Evolutionary conservation across 2,797 vertebrate species (phyloP).

Genomic region (Melanotaenia boesemani): DNA sequence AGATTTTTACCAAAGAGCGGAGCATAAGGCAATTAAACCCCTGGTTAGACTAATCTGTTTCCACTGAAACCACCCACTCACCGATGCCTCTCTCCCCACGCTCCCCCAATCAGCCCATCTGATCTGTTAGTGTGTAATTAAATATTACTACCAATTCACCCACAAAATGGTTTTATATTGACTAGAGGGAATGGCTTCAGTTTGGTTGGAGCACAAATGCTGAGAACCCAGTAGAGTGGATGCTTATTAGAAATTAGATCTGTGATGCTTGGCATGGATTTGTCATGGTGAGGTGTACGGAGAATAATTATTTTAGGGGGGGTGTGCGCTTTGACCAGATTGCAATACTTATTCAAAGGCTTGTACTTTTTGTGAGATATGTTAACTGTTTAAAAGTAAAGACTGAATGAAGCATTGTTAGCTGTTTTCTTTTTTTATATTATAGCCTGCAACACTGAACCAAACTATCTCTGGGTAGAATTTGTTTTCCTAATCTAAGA

Average conservation of each 20-base stretch:
- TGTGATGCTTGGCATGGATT: constrained; percentile 46
- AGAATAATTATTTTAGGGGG: constrained; percentile 36
- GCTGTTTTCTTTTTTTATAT: constrained; percentile 16
- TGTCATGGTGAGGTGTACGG: constrained; percentile 7
- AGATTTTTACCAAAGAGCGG: constrained; percentile 63
- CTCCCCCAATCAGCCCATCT: constrained; percentile 31
- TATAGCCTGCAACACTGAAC: constrained; percentile 13
- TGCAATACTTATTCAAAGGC: constrained; percentile 14
- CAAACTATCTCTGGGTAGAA: constrained; percentile 25
- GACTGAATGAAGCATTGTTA: constrained; percentile 25
- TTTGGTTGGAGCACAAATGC: constrained; percentile 34
- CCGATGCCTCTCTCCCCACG: constrained; percentile 17
- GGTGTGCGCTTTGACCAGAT: constrained; percentile 44
- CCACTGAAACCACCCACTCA: constrained; percentile 62
- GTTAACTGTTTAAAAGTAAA: constrained; percentile 25
- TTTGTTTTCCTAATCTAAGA: constrained; percentile 11
- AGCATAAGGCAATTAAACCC: constrained; percentile 65
- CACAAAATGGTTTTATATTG: constrained; percentile 46
- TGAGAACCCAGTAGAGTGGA: constrained; percentile 27
- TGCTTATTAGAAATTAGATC: constrained; percentile 36
- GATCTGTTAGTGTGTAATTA: constrained; percentile 55
- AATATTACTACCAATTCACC: constrained; percentile 63
- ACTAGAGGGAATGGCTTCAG: constrained; percentile 40
- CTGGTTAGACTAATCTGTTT: constrained; percentile 72
- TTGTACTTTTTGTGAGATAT: constrained; percentile 30